Evolutionary conservation across 2,113 vertebrate species (phyloP).

Genomic region (Ceyx melanurus): DNA sequence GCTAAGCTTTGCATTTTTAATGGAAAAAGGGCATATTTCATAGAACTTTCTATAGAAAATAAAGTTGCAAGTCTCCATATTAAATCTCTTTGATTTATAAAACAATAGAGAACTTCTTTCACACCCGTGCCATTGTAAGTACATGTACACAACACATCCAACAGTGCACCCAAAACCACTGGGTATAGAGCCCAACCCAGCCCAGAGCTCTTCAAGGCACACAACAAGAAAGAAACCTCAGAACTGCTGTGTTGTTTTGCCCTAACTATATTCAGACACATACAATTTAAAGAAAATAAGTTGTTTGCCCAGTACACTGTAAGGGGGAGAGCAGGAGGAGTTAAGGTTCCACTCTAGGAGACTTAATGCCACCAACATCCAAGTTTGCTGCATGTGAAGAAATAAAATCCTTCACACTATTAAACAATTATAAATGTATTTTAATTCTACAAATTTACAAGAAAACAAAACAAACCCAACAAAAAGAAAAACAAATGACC

Average conservation of each 20-base stretch:
- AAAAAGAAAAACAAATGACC: background rate
- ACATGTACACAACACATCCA: background rate
- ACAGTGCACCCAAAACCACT: background rate
- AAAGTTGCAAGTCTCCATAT: background rate
- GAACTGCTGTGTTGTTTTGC: background rate
- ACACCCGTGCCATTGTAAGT: background rate
- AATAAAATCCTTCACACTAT: slow-evolving; percentile 36
- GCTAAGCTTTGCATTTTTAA: background rate
- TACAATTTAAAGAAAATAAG: background rate
- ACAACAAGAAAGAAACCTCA: background rate
- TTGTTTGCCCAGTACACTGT: background rate
- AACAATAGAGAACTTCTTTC: background rate
- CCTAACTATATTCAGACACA: background rate
- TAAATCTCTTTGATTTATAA: slow-evolving; percentile 11
- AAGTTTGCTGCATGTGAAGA: slow-evolving; percentile 15
- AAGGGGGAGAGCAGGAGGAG: too few relatives aligned
- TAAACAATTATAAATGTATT: slow-evolving; percentile 65
- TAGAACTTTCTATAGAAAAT: background rate
- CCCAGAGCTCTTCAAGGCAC: background rate
- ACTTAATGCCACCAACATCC: background rate
- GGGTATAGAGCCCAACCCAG: background rate
- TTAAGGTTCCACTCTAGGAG: background rate
- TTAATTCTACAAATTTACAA: slow-evolving; percentile 84
- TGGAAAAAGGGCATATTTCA: background rate
- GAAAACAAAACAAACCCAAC: background rate